Base-by-base conservation (phyloP, 2,888 invertebrate genomes). In the Xylota segnis region DNA sequence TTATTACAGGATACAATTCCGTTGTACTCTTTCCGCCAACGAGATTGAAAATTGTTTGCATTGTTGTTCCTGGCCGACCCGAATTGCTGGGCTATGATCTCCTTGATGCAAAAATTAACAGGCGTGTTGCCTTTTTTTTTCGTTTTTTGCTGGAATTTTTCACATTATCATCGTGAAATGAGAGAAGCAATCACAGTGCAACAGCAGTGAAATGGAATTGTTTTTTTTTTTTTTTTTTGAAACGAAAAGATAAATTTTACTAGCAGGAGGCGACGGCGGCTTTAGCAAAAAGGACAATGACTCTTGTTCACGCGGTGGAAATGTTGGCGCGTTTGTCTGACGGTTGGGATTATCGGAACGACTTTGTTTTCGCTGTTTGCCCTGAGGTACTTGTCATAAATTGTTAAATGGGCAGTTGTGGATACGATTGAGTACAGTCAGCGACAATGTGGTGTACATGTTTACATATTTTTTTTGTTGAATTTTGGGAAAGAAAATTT, bases 1-100 rank as follows among this genome's bases (percentile, higher is more conserved):
- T 86, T 82, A 86, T 86, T 82, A 82, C 86, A 86, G 71, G 59
- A 86, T 86, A 72, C 82, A 81, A 81, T 81, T 86, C 37, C 52
- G 12, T 7, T 68, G 43, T 68, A 77, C 66, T 59, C 77, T 86
- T 77, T 66, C 54, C 66, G 43, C 32, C 16, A 32, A 45, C 5
- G 16, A 47, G 27, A 66, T 54, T 71, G 59, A 32, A 70, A 81
- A 81, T 71, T 82, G 66, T 72, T 82, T 86, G 86, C 65, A 68
- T 83, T 78, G 54, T 61, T 84, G 10, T 23, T 16, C 52, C 6
- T 37, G 37, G 37, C 18, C 5, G 32, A 14, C 29, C n/a, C 14
- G 3, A 16, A 29, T 45, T 66, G 76, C 71, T 58, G 61, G 63
- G 45, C 14, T 32, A 45, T 74, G 54, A 54, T 52, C 72, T 56